These are phyloP conservation scores for Sarcophaga rosellei DNA, from an alignment of 2,888 invertebrate genomes.

Conservation along the genomic window DNA sequence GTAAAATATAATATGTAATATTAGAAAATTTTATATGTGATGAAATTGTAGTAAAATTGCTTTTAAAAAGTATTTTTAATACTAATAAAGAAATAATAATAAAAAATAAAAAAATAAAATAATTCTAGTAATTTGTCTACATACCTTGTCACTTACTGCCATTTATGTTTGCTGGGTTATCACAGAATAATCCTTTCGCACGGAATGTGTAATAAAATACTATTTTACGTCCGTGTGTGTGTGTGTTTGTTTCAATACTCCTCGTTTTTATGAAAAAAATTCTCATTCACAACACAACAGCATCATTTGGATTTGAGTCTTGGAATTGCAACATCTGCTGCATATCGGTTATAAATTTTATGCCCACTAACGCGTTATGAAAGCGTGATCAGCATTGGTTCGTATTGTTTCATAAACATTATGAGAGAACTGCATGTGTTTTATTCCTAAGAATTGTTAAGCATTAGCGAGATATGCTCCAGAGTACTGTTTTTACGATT, in stretches of 20 bases:
- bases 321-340: conserved; percentile 35
- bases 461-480: neutral
- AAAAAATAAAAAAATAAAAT: no score
- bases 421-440: conserved; percentile 5
- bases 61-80: no score
- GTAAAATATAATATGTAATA: no score
- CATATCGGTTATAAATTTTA: conserved; percentile 34
- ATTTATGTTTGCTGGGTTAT: neutral
- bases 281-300: conserved; percentile 1
- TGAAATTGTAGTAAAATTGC: no score
- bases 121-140: no score
- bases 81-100: no score
- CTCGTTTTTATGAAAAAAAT: neutral
- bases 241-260: neutral
- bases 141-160: no score
- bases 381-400: conserved; percentile 42
- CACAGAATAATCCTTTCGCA: neutral
- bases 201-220: neutral
- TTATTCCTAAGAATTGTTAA: neutral
- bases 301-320: conserved; percentile 19
- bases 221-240: neutral
- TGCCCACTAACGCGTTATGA: conserved; percentile 48
- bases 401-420: neutral
- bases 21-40: no score
- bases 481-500: neutral